Evolutionary conservation across 2,797 vertebrate genomes (phyloP), one percentile per base, ranked within the genome.

Genomic region (Helicolenus hilgendorfi): DNA sequence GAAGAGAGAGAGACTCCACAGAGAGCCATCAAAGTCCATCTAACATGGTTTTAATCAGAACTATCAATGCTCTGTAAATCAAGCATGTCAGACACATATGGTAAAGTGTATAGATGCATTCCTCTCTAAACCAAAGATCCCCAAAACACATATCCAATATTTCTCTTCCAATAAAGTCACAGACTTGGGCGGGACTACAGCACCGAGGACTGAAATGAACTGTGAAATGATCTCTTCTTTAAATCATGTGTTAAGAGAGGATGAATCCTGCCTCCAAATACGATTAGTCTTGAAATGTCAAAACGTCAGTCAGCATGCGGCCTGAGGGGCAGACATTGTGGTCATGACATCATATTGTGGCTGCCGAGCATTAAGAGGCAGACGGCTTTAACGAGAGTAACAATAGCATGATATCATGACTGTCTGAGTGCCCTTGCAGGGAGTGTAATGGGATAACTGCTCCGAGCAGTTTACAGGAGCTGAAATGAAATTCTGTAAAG

Each of bases 371-470:
- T 27, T 69, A 83, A 77, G 71, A 68, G 62, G 38, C 86, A 92
- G 93, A 86, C 86, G 0, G 72, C 58, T 88, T 96, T 96, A 96
- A 96, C 67, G 65, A 92, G 92, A 91, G 90, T 86, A 91, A 94
- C 91, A 92, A 92, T 69, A 5, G 89, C 82, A 89, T 94, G 93
- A 96, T 87, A 81, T 95, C 94, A 94, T 88, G 82, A 79, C 92
- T 92, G 94, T 95, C 92, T 94, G 86, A 80, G 90, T 71, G 88
- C 68, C 77, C 92, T 79, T 69, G 88, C 88, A 72, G 93, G 78
- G 90, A 93, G 72, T 14, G 79, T 90, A 93, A 94, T 89, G 73
- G 87, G 81, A 94, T 92, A 95, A 94, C 79, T 78, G 79, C 91
- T 90, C 64, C 1, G 56, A 89, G 73, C 31, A 56, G 7, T 90